phyloP scores from a whole-genome alignment of 2,113 vertebrate genomes.

The Rynchops niger region DNA sequence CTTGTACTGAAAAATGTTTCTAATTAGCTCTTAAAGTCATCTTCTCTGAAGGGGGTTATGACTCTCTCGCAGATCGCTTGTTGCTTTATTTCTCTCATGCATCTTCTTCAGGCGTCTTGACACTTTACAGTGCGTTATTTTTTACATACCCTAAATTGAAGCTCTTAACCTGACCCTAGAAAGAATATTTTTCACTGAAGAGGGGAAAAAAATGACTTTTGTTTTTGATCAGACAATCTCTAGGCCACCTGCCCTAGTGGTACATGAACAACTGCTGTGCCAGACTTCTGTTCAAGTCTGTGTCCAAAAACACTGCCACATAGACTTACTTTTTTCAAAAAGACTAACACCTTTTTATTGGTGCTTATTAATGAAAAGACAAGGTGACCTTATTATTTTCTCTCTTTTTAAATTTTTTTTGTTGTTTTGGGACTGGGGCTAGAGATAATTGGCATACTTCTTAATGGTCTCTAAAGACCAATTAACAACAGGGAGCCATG shows the following conservation, averaged over 20 bases:
- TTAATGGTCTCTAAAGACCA: conserved; percentile 63
- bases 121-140: not conserved
- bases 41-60: not conserved
- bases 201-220: not conserved
- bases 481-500: conserved; percentile 69
- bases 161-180: not conserved
- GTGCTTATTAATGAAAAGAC: conserved; percentile 1
- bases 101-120: not conserved
- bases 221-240: not conserved
- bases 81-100: not conserved
- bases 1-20: not conserved
- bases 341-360: not conserved
- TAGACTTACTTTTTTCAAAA: not conserved
- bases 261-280: not conserved
- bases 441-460: conserved; percentile 58
- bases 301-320: not conserved
- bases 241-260: not conserved
- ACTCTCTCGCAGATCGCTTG: not conserved
- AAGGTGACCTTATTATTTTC: conserved; percentile 56
- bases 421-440: conserved; percentile 1
- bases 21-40: not conserved
- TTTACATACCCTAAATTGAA: not conserved
- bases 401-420: not conserved
- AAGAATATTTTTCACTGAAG: not conserved
- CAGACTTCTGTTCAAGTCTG: not conserved